Conservation (phyloP, 2,113 vertebrate genomes). For the Percina caprodes region DNA sequence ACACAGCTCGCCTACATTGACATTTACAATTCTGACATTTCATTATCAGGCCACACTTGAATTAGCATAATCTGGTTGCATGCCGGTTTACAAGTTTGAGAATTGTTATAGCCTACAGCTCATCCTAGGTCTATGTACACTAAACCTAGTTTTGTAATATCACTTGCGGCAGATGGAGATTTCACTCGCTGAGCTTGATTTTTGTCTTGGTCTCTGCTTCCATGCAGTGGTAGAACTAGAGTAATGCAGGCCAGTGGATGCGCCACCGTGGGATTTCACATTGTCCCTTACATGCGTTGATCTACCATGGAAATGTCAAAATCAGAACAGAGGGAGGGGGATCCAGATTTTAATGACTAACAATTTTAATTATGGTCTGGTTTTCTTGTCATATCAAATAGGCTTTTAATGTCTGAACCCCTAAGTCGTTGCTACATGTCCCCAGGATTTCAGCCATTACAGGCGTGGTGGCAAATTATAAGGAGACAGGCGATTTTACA, state of each 20-base stretch:
- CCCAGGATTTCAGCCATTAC: background rate
- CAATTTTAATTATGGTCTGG: background rate
- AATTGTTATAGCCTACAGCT: too few species aligned
- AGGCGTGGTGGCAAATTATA: background rate
- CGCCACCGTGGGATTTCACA: background rate
- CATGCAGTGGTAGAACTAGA: slow-evolving; percentile 19
- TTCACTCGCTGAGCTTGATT: background rate
- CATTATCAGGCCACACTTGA: background rate
- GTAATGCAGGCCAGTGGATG: background rate
- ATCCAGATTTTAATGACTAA: background rate
- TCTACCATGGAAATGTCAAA: background rate
- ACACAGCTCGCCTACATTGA: background rate
- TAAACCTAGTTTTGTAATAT: background rate
- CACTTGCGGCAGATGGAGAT: background rate
- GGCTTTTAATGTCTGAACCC: too few species aligned
- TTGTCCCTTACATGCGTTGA: background rate
- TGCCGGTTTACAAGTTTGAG: too few species aligned
- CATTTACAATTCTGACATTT: background rate
- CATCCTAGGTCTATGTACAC: background rate
- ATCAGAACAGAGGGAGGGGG: too few species aligned
- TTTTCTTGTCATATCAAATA: background rate
- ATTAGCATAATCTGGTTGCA: background rate
- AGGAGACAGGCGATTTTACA: background rate
- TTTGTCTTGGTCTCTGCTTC: slow-evolving; percentile 23
- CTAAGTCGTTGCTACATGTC: background rate